These are phyloP conservation scores for Tuberolachnus salignus DNA, from an alignment of 2,888 invertebrate species.

Conservation along the genomic window DNA sequence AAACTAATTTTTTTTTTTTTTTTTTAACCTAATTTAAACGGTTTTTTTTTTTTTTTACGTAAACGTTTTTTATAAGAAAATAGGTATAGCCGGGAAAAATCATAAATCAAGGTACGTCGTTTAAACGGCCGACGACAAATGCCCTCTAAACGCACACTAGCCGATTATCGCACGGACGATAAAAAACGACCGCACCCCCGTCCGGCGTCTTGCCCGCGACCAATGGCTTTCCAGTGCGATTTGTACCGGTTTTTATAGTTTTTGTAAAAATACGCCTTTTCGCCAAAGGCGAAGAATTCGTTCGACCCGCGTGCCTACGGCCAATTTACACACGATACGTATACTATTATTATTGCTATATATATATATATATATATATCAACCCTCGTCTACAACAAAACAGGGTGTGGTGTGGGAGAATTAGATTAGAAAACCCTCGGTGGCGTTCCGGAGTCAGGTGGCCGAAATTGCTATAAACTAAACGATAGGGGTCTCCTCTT, in stretches of 20 bases:
- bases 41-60: no score
- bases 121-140: conserved; percentile 46
- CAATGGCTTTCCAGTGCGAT: conserved; percentile 33
- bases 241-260: conserved; percentile 53
- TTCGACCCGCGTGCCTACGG: not conserved
- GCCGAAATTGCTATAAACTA: conserved; percentile 43
- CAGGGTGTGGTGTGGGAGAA: not conserved
- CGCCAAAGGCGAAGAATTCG: not conserved
- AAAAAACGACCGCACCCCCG: conserved; percentile 28
- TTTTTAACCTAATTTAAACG: no score
- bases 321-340: not conserved
- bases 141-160: conserved; percentile 27
- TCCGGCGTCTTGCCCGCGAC: not conserved
- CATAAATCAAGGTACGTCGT: conserved; percentile 49
- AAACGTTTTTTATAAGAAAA: no score
- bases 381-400: not conserved
- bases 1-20: no score
- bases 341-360: conserved; percentile 13
- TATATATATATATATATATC: not conserved
- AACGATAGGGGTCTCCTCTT: conserved; percentile 11
- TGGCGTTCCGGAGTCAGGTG: conserved; percentile 40
- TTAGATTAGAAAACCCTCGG: conserved; percentile 25
- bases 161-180: conserved; percentile 43
- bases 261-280: conserved; percentile 28
- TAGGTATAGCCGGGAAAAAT: not conserved